These are phyloP conservation scores for Danio aesculapii DNA, from an alignment of 2,797 vertebrate species.

Conservation along the genomic window DNA sequence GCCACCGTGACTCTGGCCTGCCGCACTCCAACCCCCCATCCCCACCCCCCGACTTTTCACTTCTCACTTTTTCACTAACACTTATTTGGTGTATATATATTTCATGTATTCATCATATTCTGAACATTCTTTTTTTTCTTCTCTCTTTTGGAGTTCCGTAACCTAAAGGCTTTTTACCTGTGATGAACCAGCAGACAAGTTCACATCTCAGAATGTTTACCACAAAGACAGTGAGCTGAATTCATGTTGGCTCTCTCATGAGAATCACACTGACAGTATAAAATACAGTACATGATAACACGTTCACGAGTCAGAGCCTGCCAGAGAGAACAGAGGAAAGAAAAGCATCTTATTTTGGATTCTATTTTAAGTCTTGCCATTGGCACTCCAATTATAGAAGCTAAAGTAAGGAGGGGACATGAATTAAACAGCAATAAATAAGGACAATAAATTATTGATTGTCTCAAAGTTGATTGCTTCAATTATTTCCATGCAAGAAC, in stretches of 20 bases:
- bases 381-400: conserved; percentile 58
- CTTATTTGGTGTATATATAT: too few relatives aligned
- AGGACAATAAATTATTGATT: conserved; percentile 57
- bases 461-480: conserved; percentile 47
- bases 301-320: conserved; percentile 71
- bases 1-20: too few relatives aligned
- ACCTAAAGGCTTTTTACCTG: background rate
- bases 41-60: too few relatives aligned
- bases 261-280: conserved; percentile 64
- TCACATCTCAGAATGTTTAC: conserved; percentile 10
- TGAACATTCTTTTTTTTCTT: background rate
- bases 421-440: conserved; percentile 65
- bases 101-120: too few relatives aligned
- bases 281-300: conserved; percentile 66
- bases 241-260: conserved; percentile 6
- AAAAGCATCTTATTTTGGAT: conserved; percentile 68
- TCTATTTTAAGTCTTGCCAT: conserved; percentile 69
- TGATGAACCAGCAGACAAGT: background rate
- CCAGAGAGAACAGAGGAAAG: conserved; percentile 48
- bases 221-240: conserved; percentile 3
- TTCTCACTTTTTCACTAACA: too few relatives aligned
- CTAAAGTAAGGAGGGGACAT: conserved; percentile 29
- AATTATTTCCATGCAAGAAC: conserved; percentile 48
- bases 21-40: too few relatives aligned
- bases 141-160: background rate